phyloP scores from a whole-genome alignment of 2,888 invertebrate genomes.

The Megamerina dolium region DNA sequence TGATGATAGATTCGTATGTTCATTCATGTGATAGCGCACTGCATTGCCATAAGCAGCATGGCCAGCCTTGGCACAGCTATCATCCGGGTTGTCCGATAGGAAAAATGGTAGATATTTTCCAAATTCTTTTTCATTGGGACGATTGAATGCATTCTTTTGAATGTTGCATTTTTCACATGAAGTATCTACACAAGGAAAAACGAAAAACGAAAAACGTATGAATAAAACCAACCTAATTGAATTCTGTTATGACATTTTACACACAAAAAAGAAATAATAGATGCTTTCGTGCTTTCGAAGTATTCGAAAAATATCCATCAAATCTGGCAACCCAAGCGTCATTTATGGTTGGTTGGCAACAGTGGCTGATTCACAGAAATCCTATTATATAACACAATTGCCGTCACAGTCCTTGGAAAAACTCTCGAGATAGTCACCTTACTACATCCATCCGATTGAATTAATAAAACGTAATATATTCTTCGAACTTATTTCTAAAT shows the following conservation, averaged over 20 bases:
- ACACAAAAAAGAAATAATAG: not conserved
- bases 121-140: constrained; percentile 62
- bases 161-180: constrained; percentile 39
- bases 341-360: too few relatives aligned
- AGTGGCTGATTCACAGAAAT: too few relatives aligned
- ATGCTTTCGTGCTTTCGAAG: not conserved
- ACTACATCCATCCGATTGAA: too few relatives aligned
- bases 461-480: too few relatives aligned
- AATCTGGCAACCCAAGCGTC: too few relatives aligned
- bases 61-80: constrained; percentile 71
- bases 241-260: too few relatives aligned
- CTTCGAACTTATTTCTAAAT: too few relatives aligned
- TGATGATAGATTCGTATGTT: constrained; percentile 24
- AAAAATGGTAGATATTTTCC: constrained; percentile 72
- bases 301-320: too few relatives aligned
- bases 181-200: constrained; percentile 32
- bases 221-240: too few relatives aligned
- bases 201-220: not conserved
- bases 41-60: constrained; percentile 77
- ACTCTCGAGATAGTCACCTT: too few relatives aligned
- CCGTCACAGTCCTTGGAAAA: too few relatives aligned
- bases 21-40: constrained; percentile 59
- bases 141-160: constrained; percentile 35
- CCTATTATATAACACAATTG: too few relatives aligned
- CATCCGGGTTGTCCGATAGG: constrained; percentile 73